phyloP scores from a whole-genome alignment of 2,797 vertebrate genomes.

The Crax fasciolata region DNA sequence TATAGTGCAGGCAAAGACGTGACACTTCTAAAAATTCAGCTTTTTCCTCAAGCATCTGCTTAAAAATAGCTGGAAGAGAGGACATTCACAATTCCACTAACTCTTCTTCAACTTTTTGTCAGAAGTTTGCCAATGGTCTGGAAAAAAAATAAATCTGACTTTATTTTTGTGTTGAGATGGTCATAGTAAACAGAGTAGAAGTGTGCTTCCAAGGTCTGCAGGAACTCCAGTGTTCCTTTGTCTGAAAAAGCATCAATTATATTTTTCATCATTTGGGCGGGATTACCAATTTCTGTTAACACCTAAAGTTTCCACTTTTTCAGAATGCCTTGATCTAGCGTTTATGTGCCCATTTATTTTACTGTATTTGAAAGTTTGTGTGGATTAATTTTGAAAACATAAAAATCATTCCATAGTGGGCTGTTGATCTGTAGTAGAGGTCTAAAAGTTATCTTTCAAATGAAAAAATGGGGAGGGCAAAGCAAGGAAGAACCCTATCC shows the following conservation, averaged over 20 bases:
- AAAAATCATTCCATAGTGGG: neutral
- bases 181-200: neutral
- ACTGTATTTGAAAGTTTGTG: neutral
- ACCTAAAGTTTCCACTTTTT: neutral
- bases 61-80: neutral
- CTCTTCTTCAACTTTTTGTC: neutral
- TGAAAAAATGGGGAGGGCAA: neutral
- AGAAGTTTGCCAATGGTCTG: neutral
- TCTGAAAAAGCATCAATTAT: neutral
- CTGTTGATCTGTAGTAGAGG: neutral
- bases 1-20: neutral
- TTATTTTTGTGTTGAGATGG: neutral
- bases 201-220: neutral
- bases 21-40: neutral
- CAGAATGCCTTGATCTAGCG: neutral
- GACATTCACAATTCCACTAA: neutral
- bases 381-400: neutral
- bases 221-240: neutral
- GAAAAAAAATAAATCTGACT: neutral
- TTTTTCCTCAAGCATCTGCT: neutral
- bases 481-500: neutral
- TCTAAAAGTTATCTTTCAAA: neutral
- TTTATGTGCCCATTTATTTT: neutral
- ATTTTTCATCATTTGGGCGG: neutral
- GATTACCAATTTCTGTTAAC: neutral